Conservation (phyloP, 2,888 invertebrate species). For the Dugesia japonica region DNA sequence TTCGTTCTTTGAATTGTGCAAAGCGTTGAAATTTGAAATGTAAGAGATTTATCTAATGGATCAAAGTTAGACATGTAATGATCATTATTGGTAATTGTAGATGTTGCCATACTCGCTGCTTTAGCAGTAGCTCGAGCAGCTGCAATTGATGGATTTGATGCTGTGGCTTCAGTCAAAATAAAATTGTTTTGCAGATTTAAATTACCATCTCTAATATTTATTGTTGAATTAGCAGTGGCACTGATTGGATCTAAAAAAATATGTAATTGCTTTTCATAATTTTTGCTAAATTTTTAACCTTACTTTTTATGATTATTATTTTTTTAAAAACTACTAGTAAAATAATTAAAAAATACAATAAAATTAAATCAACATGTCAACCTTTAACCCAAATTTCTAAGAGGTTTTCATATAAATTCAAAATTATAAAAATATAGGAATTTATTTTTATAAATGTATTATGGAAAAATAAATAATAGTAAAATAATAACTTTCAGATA, state of each 20-base stretch:
- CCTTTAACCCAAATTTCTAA: too few relatives aligned
- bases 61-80: background rate
- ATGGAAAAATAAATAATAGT: too few relatives aligned
- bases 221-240: conserved; percentile 6
- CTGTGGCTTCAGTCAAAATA: conserved; percentile 7
- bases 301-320: too few relatives aligned
- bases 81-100: background rate
- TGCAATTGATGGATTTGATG: background rate
- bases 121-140: conserved; percentile 26
- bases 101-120: conserved; percentile 22
- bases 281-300: too few relatives aligned
- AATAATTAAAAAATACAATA: too few relatives aligned
- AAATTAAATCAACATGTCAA: too few relatives aligned
- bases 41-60: background rate
- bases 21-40: conserved; percentile 10
- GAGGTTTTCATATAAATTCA: too few relatives aligned
- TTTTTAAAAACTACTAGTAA: too few relatives aligned
- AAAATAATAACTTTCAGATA: too few relatives aligned
- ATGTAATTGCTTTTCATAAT: too few relatives aligned
- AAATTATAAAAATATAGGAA: too few relatives aligned
- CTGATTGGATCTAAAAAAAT: background rate
- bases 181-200: background rate
- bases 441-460: too few relatives aligned
- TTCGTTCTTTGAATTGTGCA: conserved; percentile 21
- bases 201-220: background rate